phyloP scores from a whole-genome alignment of 2,888 invertebrate genomes.

The Cheiracanthium punctorium region DNA sequence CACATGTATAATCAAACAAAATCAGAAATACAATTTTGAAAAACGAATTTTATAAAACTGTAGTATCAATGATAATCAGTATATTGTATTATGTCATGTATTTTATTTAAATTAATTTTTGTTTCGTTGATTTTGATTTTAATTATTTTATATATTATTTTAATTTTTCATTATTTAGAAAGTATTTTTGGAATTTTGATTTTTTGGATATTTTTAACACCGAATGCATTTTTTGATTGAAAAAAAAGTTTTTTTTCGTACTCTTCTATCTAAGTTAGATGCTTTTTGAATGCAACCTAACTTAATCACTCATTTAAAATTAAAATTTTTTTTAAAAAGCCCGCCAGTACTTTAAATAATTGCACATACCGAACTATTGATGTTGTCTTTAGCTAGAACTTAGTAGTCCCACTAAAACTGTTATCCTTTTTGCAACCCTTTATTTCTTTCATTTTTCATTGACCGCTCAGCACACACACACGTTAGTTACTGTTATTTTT shows the following conservation, averaged over 20 bases:
- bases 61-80: not conserved
- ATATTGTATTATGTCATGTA: not conserved
- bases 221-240: not conserved
- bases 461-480: slow-evolving; percentile 58
- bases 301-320: not conserved
- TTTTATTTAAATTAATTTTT: slow-evolving; percentile 13
- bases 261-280: not conserved
- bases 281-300: not conserved
- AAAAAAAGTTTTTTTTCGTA: too few species aligned
- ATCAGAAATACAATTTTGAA: not conserved
- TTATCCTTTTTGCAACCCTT: slow-evolving; percentile 55
- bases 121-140: slow-evolving; percentile 23
- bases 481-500: slow-evolving; percentile 50
- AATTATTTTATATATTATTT: slow-evolving; percentile 24
- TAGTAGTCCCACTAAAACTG: slow-evolving; percentile 63
- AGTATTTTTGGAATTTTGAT: slow-evolving; percentile 39
- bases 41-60: not conserved
- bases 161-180: slow-evolving; percentile 18
- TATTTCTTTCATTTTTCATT: slow-evolving; percentile 53
- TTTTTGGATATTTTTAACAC: not conserved
- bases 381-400: slow-evolving; percentile 63
- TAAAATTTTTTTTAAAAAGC: too few species aligned
- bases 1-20: not conserved
- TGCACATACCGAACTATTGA: slow-evolving; percentile 59
- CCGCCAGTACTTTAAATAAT: slow-evolving; percentile 1